Evolutionary conservation across 2,888 invertebrate species (phyloP), one percentile per base, ranked within the genome.

Genomic region (Argyresthia albistria): DNA sequence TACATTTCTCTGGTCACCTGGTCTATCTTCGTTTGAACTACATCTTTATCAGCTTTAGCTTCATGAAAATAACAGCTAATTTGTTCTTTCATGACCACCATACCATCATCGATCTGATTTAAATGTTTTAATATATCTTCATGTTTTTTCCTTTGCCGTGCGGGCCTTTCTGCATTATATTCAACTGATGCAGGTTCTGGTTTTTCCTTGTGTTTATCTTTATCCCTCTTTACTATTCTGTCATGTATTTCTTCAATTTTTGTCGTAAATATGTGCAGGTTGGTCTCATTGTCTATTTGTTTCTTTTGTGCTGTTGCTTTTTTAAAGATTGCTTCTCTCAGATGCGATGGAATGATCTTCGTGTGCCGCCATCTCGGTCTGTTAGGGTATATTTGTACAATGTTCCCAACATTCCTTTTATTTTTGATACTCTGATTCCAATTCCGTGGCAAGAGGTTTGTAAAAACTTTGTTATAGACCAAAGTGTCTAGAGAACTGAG

Each of bases 401-500:
- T 64, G 0, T 62, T 57, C 4, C 68, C 56, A 0, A 87, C 82
- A 43, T 73, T 82, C 1, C 84, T 65, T 59, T 80, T 82, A 45
- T 69, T 73, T 53, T 75, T 82, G 1, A 88, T 70, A 11, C 68
- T 72, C 1, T 63, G 64, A 43, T 76, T 80, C 0, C 81, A 53
- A 49, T 57, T 65, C 36, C 58, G 73, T 1, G 88, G 88, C 7
- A 88, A 60, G 25, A 82, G 66, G 35, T 68, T 70, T 11, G 62
- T 75, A 52, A 84, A 80, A 14, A 80, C 64, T 57, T 68, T 76
- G 56, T 88, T 88, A 56, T 88, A 88, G 0, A 89, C 82, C 35
- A 89, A 64, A n/a, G 80, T 80, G 49, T 89, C 89, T 53, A 89
- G 61, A 8, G 87, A 83, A 35, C 82, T 76, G 42, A 90, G 67